Percentiles rank a stretch among this genome's conserved stretches.
These are phyloP conservation scores for Bagarius yarrelli DNA, from an alignment of 2,113 vertebrate species.

Conservation along the genomic window DNA sequence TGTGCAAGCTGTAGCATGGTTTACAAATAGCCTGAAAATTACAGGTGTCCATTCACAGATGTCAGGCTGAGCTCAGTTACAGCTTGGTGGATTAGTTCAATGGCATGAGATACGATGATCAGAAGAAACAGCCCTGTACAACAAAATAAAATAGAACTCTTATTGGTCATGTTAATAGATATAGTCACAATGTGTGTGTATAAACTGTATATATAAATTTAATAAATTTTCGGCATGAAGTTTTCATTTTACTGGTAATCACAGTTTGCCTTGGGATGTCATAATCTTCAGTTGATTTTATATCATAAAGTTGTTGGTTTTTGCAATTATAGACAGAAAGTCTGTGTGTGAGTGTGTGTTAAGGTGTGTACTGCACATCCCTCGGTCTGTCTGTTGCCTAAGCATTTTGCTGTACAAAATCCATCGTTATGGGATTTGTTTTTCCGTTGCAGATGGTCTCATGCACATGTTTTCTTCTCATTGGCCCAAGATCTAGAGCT, in stretches of 20 bases:
- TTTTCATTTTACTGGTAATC: background rate
- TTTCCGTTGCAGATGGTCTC: constrained; percentile 76
- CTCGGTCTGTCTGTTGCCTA: constrained; percentile 66
- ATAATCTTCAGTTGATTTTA: background rate
- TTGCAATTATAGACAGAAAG: background rate
- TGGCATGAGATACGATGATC: constrained; percentile 48
- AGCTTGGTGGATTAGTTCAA: constrained; percentile 58
- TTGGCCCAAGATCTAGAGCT: constrained; percentile 62
- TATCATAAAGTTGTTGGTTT: background rate
- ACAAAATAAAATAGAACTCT: background rate
- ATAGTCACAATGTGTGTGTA: background rate
- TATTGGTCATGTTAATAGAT: background rate
- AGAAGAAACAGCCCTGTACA: constrained; percentile 26
- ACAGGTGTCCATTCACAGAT: constrained; percentile 59
- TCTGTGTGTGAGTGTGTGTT: constrained; percentile 4
- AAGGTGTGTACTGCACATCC: constrained; percentile 45
- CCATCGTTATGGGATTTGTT: constrained; percentile 75
- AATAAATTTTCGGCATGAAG: too few relatives aligned
- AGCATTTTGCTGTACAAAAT: constrained; percentile 59
- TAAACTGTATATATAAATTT: too few relatives aligned
- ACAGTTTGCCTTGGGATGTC: background rate
- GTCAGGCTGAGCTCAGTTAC: constrained; percentile 52
- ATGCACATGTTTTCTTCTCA: constrained; percentile 69
- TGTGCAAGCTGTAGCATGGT: constrained; percentile 41
- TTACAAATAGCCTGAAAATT: constrained; percentile 49